Percentiles rank a stretch among this genome's conserved stretches.
phyloP scores from a whole-genome alignment of 1,140 invertebrate genomes.

The Stegodyphus mimosarum region DNA sequence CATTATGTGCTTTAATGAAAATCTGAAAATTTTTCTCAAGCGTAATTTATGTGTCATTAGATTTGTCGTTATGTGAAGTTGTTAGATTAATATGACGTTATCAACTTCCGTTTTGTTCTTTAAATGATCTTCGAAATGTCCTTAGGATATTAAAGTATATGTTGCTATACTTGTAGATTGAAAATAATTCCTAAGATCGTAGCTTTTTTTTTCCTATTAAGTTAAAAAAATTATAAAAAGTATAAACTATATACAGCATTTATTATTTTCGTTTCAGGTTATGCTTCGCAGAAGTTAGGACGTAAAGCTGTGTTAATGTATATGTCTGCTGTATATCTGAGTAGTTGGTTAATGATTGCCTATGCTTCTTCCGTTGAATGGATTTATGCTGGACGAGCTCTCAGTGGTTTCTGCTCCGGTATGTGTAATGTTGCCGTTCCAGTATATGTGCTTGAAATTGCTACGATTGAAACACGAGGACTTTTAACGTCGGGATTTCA shows the following conservation, averaged over 20 bases:
- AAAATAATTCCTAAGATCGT: too few species aligned
- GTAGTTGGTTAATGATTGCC: conserved; percentile 81
- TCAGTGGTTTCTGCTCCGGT: conserved; percentile 76
- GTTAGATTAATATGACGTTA: too few species aligned
- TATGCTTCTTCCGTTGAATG: conserved; percentile 72
- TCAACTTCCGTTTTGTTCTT: too few species aligned
- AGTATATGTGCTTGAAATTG: conserved; percentile 91
- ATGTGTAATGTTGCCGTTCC: conserved; percentile 74
- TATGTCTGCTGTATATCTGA: conserved; percentile 77
- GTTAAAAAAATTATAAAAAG: too few species aligned
- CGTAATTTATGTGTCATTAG: too few species aligned
- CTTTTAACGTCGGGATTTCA: conserved; percentile 84
- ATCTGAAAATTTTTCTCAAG: too few species aligned
- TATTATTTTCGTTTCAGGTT: conserved; percentile 65
- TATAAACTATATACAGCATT: background rate
- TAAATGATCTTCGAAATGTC: too few species aligned
- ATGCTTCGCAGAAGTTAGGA: conserved; percentile 80
- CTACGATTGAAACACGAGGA: conserved; percentile 83
- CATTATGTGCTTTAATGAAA: too few species aligned
- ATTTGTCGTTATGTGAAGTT: too few species aligned
- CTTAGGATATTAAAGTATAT: too few species aligned
- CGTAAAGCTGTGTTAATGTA: conserved; percentile 79
- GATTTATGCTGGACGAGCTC: conserved; percentile 75
- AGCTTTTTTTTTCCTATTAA: too few species aligned
- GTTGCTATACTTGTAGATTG: too few species aligned